A percentile compares a stretch with the other conserved stretches of the same genome.
Conservation (phyloP, 2,797 vertebrate genomes). For the Astyanax mexicanus region DNA sequence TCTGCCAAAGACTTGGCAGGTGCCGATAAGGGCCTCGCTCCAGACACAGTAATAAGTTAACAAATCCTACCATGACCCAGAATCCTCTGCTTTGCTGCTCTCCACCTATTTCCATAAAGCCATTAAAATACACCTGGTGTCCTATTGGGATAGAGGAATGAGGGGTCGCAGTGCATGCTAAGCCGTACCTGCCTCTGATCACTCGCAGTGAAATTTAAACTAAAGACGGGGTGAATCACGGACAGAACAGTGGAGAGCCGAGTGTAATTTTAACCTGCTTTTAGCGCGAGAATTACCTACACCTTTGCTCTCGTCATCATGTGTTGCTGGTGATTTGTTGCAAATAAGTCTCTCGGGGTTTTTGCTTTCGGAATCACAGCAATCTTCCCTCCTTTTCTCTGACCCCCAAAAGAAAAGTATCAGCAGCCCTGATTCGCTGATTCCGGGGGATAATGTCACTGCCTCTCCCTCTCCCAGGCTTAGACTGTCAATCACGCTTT, state of each 20-base stretch:
- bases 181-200: constrained; percentile 56
- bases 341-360: constrained; percentile 53
- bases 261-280: constrained; percentile 17
- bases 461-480: constrained; percentile 62
- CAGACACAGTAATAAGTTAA: constrained; percentile 84
- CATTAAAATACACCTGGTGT: constrained; percentile 78
- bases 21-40: constrained; percentile 82
- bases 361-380: constrained; percentile 36
- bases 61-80: constrained; percentile 83
- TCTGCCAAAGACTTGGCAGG: constrained; percentile 79
- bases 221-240: constrained; percentile 55
- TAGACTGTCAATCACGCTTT: constrained; percentile 78
- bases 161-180: constrained; percentile 58
- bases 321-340: constrained; percentile 41
- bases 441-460: constrained; percentile 56
- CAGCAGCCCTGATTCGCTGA: constrained; percentile 69
- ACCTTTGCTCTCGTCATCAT: constrained; percentile 17
- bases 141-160: constrained; percentile 63
- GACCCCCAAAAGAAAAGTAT: constrained; percentile 59
- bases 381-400: constrained; percentile 51
- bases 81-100: constrained; percentile 76
- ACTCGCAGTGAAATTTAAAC: constrained; percentile 61
- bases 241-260: constrained; percentile 34
- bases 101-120: constrained; percentile 79
- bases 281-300: constrained; percentile 7